These are phyloP conservation scores for Pocota personata DNA, from an alignment of 2,888 invertebrate genomes.

Conservation along the genomic window DNA sequence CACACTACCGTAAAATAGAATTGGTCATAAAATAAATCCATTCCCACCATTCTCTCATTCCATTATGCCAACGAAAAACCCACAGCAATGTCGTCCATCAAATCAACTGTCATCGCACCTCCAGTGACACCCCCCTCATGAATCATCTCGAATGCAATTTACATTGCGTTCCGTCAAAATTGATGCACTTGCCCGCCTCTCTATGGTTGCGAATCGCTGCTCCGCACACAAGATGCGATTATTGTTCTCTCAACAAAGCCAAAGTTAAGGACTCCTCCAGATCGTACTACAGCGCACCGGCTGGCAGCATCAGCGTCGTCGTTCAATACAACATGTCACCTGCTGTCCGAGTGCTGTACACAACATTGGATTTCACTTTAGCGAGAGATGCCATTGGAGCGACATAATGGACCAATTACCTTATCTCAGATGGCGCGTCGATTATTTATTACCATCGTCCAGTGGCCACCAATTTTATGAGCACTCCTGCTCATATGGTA, in stretches of 20 bases:
- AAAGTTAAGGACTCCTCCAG: constrained; percentile 15
- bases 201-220: constrained; percentile 20
- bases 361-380: constrained; percentile 58
- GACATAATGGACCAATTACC: constrained; percentile 78
- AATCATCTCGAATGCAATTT: constrained; percentile 55
- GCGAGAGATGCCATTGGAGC: constrained; percentile 72
- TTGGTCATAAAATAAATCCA: constrained; percentile 39
- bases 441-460: constrained; percentile 75
- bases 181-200: constrained; percentile 67
- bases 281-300: constrained; percentile 44
- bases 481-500: constrained; percentile 33
- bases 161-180: constrained; percentile 63
- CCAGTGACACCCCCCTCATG: constrained; percentile 53
- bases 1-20: background rate
- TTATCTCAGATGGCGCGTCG: constrained; percentile 77
- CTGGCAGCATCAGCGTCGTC: background rate
- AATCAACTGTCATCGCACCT: constrained; percentile 63
- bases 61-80: background rate
- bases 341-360: constrained; percentile 55
- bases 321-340: constrained; percentile 66
- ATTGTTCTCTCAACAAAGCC: constrained; percentile 42
- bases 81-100: constrained; percentile 64
- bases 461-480: constrained; percentile 70
- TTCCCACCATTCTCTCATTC: constrained; percentile 5
- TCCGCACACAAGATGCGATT: constrained; percentile 31